These are phyloP conservation scores for Cygnus olor DNA, from an alignment of 2,797 vertebrate genomes.

Conservation along the genomic window DNA sequence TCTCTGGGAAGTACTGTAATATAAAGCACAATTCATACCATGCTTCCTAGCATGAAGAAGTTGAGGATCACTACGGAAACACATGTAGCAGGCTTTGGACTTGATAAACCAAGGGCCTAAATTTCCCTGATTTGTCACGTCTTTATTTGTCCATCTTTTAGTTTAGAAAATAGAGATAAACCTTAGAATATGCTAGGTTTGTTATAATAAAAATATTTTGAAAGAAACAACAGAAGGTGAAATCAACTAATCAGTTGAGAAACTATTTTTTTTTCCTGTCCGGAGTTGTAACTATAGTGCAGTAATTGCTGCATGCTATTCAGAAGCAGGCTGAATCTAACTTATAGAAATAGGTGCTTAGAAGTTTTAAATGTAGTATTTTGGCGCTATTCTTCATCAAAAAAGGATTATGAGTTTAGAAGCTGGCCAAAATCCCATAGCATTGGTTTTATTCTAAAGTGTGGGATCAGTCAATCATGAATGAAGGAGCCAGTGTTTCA, in stretches of 20 bases:
- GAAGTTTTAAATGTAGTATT: not conserved
- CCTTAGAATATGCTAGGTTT: not conserved
- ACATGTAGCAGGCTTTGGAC: not conserved
- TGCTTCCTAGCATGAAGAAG: not conserved
- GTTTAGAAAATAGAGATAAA: not conserved
- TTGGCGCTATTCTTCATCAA: not conserved
- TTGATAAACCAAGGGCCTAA: not conserved
- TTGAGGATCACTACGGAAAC: not conserved
- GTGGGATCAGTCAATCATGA: not conserved
- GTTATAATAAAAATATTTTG: not conserved
- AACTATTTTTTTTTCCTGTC: not conserved
- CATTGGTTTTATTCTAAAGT: not conserved
- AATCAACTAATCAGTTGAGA: not conserved
- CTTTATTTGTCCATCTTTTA: not conserved
- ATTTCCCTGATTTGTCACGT: not conserved
- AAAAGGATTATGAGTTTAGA: not conserved
- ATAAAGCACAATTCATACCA: not conserved
- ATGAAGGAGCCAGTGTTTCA: not conserved
- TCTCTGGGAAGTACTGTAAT: not conserved
- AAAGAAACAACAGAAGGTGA: not conserved
- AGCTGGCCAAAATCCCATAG: fast-evolving
- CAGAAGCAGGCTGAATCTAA: not conserved
- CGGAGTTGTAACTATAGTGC: not conserved
- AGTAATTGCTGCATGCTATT: not conserved
- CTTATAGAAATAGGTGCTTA: not conserved